Evolutionary conservation across 2,113 vertebrate genomes (phyloP), one percentile per base, ranked within the genome.

Genomic region (Sinocyclocheilus maitianheensis): DNA sequence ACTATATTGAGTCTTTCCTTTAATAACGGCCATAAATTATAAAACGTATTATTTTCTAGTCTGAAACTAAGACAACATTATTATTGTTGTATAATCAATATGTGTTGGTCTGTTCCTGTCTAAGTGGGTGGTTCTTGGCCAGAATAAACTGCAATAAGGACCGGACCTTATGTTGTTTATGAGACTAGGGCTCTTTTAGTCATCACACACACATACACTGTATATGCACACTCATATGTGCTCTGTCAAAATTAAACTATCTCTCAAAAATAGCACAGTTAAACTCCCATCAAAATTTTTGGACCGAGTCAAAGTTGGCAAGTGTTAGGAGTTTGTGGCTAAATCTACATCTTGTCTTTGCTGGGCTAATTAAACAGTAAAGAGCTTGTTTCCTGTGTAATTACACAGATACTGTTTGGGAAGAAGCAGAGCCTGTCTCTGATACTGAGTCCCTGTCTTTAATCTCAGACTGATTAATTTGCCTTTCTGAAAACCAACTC

Each of bases 301-400:
- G 60, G 37, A 48, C 37, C 9, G 22, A 65, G 58, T 26, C 3
- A 1, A 65, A 65, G n/a, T 65, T 65, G 58, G 78, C 51, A 78
- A 58, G 20, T 65, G 58, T 81, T n/a, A 53, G 18, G 63, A 34
- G 24, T 69, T 82, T 53, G 80, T 51, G 80, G 80, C 63, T 82
- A 82, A 81, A 65, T 67, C 60, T 81, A 81, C 60, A 81, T 81
- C 43, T 80, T 81, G 85, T 55, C 81, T 74, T 18, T 1, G 20
- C 53, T 85, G 34, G n/a, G 24, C 78, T 82, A 88, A 88, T 85
- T 77, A 85, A 82, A 74, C 60, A 82, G 83, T 75, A 81, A 87
- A 87, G 60, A 81, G 76, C 58, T 71, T 80, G 34, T 84, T 88
- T 80, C 34, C 77, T 63, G 84, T 77, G 77, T 88, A 84, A 88